Conservation (phyloP, 2,113 vertebrate species). For the Vulpes vulpes region DNA sequence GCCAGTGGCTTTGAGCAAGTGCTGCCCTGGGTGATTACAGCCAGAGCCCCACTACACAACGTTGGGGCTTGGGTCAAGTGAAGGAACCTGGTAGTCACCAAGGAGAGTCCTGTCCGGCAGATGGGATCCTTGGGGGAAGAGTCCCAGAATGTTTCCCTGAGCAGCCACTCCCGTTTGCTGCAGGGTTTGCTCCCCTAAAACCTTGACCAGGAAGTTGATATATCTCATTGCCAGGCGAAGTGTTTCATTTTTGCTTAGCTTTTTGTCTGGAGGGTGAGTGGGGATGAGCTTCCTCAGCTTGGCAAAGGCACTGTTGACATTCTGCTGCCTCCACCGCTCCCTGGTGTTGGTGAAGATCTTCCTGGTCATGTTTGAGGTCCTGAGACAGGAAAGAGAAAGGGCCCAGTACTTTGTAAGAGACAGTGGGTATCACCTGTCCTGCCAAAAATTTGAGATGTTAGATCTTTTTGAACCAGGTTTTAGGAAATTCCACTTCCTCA, state of each 20-base stretch:
- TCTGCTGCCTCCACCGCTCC: constrained; percentile 98
- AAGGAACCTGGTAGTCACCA: constrained; percentile 89
- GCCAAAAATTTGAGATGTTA: background rate
- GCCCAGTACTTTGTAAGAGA: background rate
- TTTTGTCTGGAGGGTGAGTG: constrained; percentile 98
- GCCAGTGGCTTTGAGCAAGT: background rate
- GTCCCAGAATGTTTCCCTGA: constrained; percentile 84
- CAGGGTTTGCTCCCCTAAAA: constrained; percentile 93
- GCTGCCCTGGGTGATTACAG: background rate
- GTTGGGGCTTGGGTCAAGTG: constrained; percentile 89
- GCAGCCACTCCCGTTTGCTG: constrained; percentile 84
- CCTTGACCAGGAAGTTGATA: constrained; percentile 97
- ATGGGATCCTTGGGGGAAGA: constrained; percentile 84
- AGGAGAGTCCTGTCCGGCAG: constrained; percentile 88
- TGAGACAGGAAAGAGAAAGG: constrained; percentile 67
- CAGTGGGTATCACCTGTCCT: background rate
- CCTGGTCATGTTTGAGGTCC: constrained; percentile 91
- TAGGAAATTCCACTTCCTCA: background rate
- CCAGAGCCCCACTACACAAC: constrained; percentile 88
- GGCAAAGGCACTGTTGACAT: constrained; percentile 97
- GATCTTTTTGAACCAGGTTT: background rate
- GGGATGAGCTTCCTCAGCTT: constrained; percentile 98
- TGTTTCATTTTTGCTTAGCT: constrained; percentile 99
- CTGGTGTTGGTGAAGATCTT: constrained; percentile 97
- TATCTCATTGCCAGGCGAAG: constrained; percentile 98